Base-by-base conservation (phyloP, 2,113 vertebrate genomes). In the Boleophthalmus pectinirostris region DNA sequence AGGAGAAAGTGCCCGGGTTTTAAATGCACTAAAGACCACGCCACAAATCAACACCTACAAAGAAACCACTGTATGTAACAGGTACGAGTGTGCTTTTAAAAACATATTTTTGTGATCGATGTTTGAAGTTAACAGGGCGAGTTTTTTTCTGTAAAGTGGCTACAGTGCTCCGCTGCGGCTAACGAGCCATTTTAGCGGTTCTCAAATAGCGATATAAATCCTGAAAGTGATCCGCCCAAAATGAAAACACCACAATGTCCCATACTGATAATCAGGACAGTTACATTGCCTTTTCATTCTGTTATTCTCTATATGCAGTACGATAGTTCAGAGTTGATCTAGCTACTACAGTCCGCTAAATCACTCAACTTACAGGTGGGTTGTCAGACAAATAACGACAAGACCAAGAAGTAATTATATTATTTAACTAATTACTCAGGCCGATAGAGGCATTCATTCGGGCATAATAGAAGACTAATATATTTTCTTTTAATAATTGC, bases 1-100 rank as follows among this genome's bases (percentile, higher is more conserved):
- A 85, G 7, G 69, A 81, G 81, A 82, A 85, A 77, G 83, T 82
- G 45, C 58, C 81, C 78, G 60, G 79, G 68, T 38, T 86, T 78
- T 64, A 82, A 83, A 79, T 29, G 72, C 21, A 23, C 33, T 76
- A 29, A n/a, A n/a, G 58, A 72, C 51, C 75, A 21, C 60, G 21
- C 5, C 14, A 61, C 24, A 65, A 29, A 13, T 29, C 18, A 2
- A 63, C 73, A 68, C 13, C 3, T 14, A 72, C 45, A 9, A 49
- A 56, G 21, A n/a, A 49, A 47, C 61, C 6, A 0, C 68, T 35
- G 7, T 65, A 64, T 0, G 13, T 65, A 25, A 46, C 25, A 74
- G 81, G 86, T 90, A 51, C 77, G 74, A 54, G 12, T 1, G 0
- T 1, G 9, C 12, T 7, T 18, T 56, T 38, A 0, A 2, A 58